A percentile compares a stretch with the other conserved stretches of the same genome.
phyloP scores from a whole-genome alignment of 2,888 invertebrate species.

The Empis stercorea region DNA sequence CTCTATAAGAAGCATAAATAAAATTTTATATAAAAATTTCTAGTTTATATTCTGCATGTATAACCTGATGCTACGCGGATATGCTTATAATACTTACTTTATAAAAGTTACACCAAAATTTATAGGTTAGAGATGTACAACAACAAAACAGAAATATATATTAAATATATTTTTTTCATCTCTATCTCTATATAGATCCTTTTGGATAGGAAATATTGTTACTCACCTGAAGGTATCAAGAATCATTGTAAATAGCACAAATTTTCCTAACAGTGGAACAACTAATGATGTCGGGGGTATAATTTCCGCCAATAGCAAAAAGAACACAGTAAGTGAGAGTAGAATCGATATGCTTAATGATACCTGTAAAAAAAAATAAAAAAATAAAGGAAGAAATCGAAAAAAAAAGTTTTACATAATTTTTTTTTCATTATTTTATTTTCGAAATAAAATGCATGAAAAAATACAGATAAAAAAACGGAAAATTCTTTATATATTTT shows the following conservation, averaged over 20 bases:
- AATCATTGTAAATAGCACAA: constrained; percentile 92
- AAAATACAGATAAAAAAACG: too few relatives aligned
- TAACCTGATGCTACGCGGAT: too few relatives aligned
- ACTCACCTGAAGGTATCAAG: constrained; percentile 83
- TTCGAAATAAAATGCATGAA: neutral
- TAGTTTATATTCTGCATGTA: too few relatives aligned
- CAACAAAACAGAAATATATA: neutral
- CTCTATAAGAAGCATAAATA: too few relatives aligned
- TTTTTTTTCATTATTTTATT: neutral
- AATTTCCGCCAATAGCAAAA: constrained; percentile 78
- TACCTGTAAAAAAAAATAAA: constrained; percentile 45
- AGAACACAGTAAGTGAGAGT: constrained; percentile 91
- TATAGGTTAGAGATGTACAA: neutral
- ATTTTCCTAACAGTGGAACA: constrained; percentile 85
- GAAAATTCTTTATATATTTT: neutral
- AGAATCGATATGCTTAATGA: constrained; percentile 92
- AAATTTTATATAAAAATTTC: too few relatives aligned
- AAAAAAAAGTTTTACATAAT: neutral
- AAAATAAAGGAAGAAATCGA: constrained; percentile 18
- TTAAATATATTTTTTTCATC: neutral
- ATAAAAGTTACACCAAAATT: too few relatives aligned
- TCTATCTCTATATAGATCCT: too few relatives aligned
- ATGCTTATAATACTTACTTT: too few relatives aligned
- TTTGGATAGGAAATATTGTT: neutral
- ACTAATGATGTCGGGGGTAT: constrained; percentile 86